Evolutionary conservation across 2,797 vertebrate species (phyloP), one percentile per base, ranked within the genome.

Genomic region (Emys orbicularis): DNA sequence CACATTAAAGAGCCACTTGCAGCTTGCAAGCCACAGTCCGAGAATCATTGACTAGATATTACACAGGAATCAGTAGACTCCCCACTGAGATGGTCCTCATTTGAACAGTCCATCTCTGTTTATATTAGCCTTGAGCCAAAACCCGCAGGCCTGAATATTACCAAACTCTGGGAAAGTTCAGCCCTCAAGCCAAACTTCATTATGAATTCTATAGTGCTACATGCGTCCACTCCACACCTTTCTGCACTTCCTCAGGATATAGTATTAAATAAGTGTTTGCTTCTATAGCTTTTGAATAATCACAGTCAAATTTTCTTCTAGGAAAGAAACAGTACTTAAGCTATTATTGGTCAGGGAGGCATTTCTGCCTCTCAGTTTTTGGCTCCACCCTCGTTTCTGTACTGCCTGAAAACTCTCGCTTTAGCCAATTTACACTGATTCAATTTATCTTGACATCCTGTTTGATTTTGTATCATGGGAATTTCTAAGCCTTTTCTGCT

Each of bases 191-290:
- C 37, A 88, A 25, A 18, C 2, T 94, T 56, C 80, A 65, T 54
- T 29, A 15, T 86, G 57, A 87, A 76, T 53, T 11, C 5, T 56
- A 11, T 31, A 89, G 44, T 23, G 37, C 53, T 10, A 52, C 57
- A 87, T 2, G 44, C 0, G 0, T 12, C 12, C 11, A 50, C 34
- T 61, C 31, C 34, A 16, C 31, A 61, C 6, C n/a, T 50, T 1
- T 29, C 83, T 81, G 21, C 79, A 47, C 23, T 61, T 56, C 3
- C 29, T 61, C 41, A 61, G 15, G 7, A n/a, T 84, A n/a, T 76
- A n/a, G 21, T 89, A 18, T 76, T 34, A 19, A 65, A 49, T 15
- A 16, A 9, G 29, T 29, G 44, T 31, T 87, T 52, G 27, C 4
- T 52, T 29, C 37, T 10, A 6, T 44, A n/a, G 83, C 89, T 90